Percentiles rank a stretch among this genome's conserved stretches.
phyloP scores from a whole-genome alignment of 2,888 invertebrate genomes.

The Drosophila niveifrons region DNA sequence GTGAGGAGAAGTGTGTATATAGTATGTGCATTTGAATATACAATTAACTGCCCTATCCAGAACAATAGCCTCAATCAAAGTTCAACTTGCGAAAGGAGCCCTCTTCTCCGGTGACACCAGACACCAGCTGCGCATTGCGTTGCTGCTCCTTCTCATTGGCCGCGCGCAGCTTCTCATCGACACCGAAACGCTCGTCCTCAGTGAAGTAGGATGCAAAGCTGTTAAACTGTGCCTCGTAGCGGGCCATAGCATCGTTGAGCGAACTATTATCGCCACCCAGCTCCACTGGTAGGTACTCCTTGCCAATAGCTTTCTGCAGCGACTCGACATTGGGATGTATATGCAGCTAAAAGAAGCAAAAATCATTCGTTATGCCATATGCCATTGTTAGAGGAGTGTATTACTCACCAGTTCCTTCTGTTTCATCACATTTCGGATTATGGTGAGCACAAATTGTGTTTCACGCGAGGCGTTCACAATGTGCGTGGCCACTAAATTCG shows the following conservation, averaged over 20 bases:
- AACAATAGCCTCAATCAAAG: constrained; percentile 69
- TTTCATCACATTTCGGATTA: constrained; percentile 81
- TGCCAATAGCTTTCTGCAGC: constrained; percentile 86
- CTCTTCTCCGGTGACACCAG: constrained; percentile 45
- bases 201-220: constrained; percentile 73
- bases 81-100: constrained; percentile 79
- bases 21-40: constrained; percentile 70
- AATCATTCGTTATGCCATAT: neutral
- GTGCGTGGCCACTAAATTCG: constrained; percentile 79
- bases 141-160: constrained; percentile 59
- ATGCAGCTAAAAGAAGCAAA: constrained; percentile 61
- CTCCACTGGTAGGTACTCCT: constrained; percentile 88
- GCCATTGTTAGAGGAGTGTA: neutral
- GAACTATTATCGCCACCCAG: constrained; percentile 88
- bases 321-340: constrained; percentile 81
- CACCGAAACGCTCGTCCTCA: constrained; percentile 77
- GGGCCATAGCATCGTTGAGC: constrained; percentile 76
- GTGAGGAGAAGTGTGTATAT: constrained; percentile 34
- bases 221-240: constrained; percentile 66
- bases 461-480: constrained; percentile 81
- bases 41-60: constrained; percentile 50
- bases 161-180: constrained; percentile 71
- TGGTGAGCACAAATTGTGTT: constrained; percentile 75
- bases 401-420: constrained; percentile 79
- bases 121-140: constrained; percentile 26